Evolutionary conservation across 2,888 invertebrate species (phyloP).

Genomic region (Hybos culiciformis): DNA sequence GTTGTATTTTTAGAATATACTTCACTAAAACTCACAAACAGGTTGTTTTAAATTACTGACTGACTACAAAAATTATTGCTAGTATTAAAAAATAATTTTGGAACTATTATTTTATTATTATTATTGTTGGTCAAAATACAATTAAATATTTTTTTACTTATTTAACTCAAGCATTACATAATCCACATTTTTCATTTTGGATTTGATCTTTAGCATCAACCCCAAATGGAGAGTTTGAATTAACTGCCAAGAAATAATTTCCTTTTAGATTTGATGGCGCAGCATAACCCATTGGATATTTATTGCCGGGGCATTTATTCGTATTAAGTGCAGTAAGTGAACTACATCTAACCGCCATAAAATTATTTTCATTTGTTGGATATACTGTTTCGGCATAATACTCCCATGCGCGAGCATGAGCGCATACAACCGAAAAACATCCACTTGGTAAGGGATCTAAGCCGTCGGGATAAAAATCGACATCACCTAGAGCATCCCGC

Average conservation of each 20-base stretch:
- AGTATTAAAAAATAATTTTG: not conserved
- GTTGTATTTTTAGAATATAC: too few species aligned
- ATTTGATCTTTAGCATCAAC: conserved; percentile 6
- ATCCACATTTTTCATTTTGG: not conserved
- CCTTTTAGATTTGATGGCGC: conserved; percentile 24
- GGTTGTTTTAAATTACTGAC: too few species aligned
- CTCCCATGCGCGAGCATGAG: conserved; percentile 25
- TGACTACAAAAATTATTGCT: too few species aligned
- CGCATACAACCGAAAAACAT: conserved; percentile 23
- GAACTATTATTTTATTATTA: not conserved
- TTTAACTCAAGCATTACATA: not conserved
- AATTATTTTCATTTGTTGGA: conserved; percentile 24
- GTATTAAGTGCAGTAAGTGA: conserved; percentile 22
- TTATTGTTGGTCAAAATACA: not conserved
- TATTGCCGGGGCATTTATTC: conserved; percentile 21
- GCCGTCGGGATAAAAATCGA: conserved; percentile 31
- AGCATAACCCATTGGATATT: conserved; percentile 28
- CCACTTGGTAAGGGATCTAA: conserved; percentile 24
- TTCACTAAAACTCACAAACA: too few species aligned
- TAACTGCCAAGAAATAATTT: conserved; percentile 30
- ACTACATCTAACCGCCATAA: conserved; percentile 22
- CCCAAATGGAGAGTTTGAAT: conserved; percentile 23
- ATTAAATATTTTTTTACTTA: not conserved
- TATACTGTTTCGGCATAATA: conserved; percentile 28
- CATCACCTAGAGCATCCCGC: conserved; percentile 25